Conservation (phyloP, 2,888 invertebrate genomes). For the Alentia gelatinosa region DNA sequence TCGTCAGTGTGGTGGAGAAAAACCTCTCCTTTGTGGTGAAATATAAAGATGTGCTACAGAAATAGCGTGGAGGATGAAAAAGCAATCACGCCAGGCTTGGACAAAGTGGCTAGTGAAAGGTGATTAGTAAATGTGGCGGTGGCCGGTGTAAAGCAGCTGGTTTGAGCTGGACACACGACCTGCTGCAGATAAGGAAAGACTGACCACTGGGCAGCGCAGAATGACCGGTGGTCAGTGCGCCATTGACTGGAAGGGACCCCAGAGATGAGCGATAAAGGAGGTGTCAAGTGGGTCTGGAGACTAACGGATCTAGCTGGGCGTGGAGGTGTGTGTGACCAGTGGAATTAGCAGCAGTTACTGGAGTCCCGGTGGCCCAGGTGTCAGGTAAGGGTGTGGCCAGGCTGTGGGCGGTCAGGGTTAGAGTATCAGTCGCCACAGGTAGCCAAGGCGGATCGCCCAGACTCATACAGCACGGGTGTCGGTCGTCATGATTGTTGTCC, state of each 20-base stretch:
- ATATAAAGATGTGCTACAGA: constrained; percentile 4
- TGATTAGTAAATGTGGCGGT: not conserved
- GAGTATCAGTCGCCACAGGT: constrained; percentile 21
- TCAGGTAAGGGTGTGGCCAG: constrained; percentile 27
- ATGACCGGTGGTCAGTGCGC: not conserved
- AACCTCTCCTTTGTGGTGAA: not conserved
- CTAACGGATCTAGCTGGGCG: not conserved
- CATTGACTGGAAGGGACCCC: not conserved
- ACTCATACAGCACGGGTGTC: too few relatives aligned
- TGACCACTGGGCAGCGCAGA: not conserved
- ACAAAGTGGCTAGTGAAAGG: constrained; percentile 26
- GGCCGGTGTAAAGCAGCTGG: constrained; percentile 40
- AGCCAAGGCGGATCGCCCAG: constrained; percentile 1
- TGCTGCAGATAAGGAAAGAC: constrained; percentile 24
- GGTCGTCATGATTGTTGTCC: constrained; percentile 29
- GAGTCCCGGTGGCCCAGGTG: not conserved
- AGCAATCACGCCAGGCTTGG: not conserved
- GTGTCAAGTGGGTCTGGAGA: constrained; percentile 29
- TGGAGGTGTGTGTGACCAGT: constrained; percentile 22
- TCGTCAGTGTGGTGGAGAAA: not conserved
- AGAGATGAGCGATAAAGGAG: not conserved
- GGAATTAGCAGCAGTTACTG: constrained; percentile 29
- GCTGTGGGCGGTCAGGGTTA: not conserved
- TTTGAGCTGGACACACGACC: constrained; percentile 27
- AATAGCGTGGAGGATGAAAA: constrained; percentile 11